Evolutionary conservation across 2,888 invertebrate species (phyloP).

Genomic region (Alentia gelatinosa): DNA sequence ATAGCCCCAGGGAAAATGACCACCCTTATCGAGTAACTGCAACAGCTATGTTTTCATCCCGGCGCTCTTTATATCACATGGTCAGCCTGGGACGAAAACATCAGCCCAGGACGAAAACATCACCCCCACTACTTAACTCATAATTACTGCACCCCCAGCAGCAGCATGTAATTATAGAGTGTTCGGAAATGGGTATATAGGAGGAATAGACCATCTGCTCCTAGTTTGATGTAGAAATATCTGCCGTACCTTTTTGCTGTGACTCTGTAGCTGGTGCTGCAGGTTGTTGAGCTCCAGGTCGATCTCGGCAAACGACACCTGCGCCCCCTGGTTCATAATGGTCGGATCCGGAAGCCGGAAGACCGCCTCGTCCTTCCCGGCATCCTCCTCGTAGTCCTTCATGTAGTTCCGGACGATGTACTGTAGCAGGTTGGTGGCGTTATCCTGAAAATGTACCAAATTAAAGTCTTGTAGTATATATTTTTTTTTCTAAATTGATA

Average conservation of each 20-base stretch:
- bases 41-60: too few relatives aligned
- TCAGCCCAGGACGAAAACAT: too few relatives aligned
- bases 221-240: background rate
- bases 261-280: constrained; percentile 43
- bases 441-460: constrained; percentile 72
- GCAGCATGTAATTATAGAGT: too few relatives aligned
- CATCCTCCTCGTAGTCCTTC: constrained; percentile 73
- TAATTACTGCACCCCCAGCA: too few relatives aligned
- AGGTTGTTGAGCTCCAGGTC: constrained; percentile 53
- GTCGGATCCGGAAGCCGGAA: constrained; percentile 76
- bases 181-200: too few relatives aligned
- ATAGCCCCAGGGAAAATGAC: too few relatives aligned
- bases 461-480: too few relatives aligned
- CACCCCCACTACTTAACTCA: too few relatives aligned
- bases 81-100: too few relatives aligned
- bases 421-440: constrained; percentile 74
- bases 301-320: constrained; percentile 68
- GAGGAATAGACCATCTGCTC: background rate
- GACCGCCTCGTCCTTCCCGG: constrained; percentile 74
- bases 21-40: too few relatives aligned
- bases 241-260: constrained; percentile 53
- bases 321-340: constrained; percentile 75
- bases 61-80: too few relatives aligned
- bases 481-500: too few relatives aligned
- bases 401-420: constrained; percentile 74